Percentiles rank a stretch among this genome's conserved stretches.
Conservation (phyloP, 2,888 invertebrate species). For the Suillia variegata region DNA sequence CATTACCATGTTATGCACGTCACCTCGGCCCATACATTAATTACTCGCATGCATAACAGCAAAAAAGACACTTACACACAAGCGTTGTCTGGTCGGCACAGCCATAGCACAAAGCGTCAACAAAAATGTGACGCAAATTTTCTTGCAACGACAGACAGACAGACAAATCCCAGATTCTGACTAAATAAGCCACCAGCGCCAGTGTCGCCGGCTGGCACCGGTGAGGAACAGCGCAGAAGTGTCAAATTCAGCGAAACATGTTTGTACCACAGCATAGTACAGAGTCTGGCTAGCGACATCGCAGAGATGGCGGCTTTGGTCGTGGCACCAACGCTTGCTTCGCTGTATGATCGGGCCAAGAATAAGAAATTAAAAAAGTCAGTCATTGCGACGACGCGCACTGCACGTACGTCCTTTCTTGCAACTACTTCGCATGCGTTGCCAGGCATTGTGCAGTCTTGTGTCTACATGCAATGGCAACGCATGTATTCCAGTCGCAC, state of each 20-base stretch:
- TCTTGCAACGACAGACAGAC: constrained; percentile 1
- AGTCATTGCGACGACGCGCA: not conserved
- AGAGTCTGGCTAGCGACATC: not conserved
- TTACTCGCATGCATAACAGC: constrained; percentile 6
- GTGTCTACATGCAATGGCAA: constrained; percentile 26
- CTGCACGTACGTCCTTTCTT: constrained; percentile 17
- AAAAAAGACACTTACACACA: not conserved
- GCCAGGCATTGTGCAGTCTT: constrained; percentile 7
- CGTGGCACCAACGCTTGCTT: not conserved
- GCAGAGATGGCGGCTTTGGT: not conserved
- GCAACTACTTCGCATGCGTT: not conserved
- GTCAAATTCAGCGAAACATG: constrained; percentile 9
- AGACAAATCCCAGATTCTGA: no score
- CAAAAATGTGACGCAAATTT: constrained; percentile 25
- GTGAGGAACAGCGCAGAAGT: not conserved
- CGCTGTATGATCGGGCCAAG: not conserved
- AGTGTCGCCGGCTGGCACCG: not conserved
- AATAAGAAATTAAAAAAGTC: no score
- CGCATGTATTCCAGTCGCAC: not conserved
- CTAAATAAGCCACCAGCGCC: not conserved
- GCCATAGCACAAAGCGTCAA: constrained; percentile 27
- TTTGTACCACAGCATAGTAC: not conserved
- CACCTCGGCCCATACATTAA: constrained; percentile 12
- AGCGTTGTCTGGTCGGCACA: no score
- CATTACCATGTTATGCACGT: constrained; percentile 16